These are phyloP conservation scores for Neolamprologus longior DNA, from an alignment of 2,113 vertebrate species.

Conservation along the genomic window DNA sequence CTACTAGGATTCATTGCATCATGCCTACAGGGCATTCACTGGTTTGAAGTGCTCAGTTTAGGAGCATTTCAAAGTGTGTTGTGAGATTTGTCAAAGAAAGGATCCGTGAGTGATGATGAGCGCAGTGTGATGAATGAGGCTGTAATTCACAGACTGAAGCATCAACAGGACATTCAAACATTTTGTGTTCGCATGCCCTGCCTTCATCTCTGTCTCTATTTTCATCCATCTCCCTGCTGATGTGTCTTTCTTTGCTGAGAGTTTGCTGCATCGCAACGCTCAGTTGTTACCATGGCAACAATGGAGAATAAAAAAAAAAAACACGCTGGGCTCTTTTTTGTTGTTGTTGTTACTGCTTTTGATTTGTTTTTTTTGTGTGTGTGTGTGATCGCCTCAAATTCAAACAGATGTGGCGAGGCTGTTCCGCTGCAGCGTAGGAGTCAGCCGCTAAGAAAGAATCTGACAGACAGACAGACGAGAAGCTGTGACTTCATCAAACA, in stretches of 20 bases:
- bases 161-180: not conserved
- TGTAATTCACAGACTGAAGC: not conserved
- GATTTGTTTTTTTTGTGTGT: not conserved
- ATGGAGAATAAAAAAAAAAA: not conserved
- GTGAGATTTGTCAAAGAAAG: not conserved
- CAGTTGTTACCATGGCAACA: conserved; percentile 39
- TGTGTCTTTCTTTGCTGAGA: not conserved
- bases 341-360: not conserved
- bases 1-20: not conserved
- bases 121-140: not conserved
- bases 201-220: not conserved
- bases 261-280: conserved; percentile 48
- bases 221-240: not conserved
- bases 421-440: not conserved
- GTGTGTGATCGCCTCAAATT: not conserved
- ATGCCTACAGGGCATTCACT: not conserved
- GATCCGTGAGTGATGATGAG: not conserved
- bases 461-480: not conserved
- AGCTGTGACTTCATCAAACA: not conserved
- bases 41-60: not conserved
- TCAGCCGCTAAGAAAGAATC: not conserved
- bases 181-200: not conserved
- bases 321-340: not conserved
- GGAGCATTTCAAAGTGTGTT: not conserved
- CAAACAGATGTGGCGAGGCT: not conserved